Evolutionary conservation across 1,140 invertebrate species (phyloP), one percentile per base, ranked within the genome.

Genomic region (Meloidogyne hapla): DNA sequence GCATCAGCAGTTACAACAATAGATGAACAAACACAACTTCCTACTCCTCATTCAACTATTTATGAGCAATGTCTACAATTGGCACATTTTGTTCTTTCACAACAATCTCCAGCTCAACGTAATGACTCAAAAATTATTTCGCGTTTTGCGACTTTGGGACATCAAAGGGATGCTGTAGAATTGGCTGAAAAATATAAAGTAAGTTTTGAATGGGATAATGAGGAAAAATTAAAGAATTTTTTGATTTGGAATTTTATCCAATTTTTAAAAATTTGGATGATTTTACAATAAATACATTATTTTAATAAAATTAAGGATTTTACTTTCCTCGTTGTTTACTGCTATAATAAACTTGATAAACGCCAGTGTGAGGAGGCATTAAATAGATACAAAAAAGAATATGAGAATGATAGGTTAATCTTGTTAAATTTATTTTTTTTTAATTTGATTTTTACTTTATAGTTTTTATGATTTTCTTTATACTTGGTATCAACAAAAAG

Each of bases 111-210:
- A 18, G 26, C 61, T 5, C 78, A 80, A 38, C 66, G 77, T 15
- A 80, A 80, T 77, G 48, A 80, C n/a, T 79, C 78, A 33, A 25
- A 80, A 28, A 79, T 79, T 64, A 79, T 79, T 42, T 26, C 79
- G 8, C 48, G 76, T 21, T 80, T 79, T 62, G 70, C 69, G 15
- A 42, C 9, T 10, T 69, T 77, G n/a, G 78, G 79, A 18, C 48
- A 75, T 70, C 26, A 21, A 28, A 42, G 40, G 18, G 40, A 68
- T 26, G 78, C 79, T 25, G 9, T 81, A 26, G 38, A 79, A 10
- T 69, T 79, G 69, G 78, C 79, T 33, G 65, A 81, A 63, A 70
- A 68, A 66, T 79, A 76, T 45, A 33, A 77, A 61, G 74, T 65
- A 15, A 12, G 68, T 26, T 26, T 13, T n/a, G n/a, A n/a, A n/a